These are phyloP conservation scores for Gopherus flavomarginatus DNA, from an alignment of 2,113 vertebrate species.

Conservation along the genomic window DNA sequence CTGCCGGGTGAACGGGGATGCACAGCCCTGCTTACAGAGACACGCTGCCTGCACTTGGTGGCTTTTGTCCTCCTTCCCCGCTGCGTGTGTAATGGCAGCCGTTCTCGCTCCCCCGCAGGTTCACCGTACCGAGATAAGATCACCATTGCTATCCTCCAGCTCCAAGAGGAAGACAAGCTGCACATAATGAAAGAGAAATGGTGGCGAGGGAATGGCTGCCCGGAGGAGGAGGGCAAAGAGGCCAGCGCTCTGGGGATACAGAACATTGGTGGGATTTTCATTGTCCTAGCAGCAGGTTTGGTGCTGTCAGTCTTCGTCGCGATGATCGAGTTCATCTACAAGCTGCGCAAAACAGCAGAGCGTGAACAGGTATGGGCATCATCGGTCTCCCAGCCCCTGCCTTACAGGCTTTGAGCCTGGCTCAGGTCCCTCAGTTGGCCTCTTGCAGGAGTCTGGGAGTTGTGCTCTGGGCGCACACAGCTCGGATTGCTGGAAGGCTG, in stretches of 20 bases:
- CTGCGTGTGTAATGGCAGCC: fast-evolving
- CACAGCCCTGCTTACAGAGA: background rate
- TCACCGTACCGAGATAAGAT: conserved; percentile 98
- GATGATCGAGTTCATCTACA: conserved; percentile 97
- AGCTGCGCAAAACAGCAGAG: conserved; percentile 93
- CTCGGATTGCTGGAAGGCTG: background rate
- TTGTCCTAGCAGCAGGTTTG: conserved; percentile 94
- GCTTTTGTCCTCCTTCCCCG: background rate
- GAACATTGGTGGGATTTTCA: conserved; percentile 97
- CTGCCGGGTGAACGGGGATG: background rate
- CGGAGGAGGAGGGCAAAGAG: conserved; percentile 92
- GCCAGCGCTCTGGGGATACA: conserved; percentile 95
- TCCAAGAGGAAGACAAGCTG: conserved; percentile 96
- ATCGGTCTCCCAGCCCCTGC: fast-evolving
- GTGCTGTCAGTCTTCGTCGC: conserved; percentile 96
- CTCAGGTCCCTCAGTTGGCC: background rate
- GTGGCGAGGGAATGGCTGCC: conserved; percentile 94
- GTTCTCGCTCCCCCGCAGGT: conserved; percentile 75
- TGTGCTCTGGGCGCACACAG: background rate
- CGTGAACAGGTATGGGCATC: conserved; percentile 88
- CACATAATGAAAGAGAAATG: conserved; percentile 97
- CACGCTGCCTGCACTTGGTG: fast-evolving
- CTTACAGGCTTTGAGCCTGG: background rate
- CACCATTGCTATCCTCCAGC: conserved; percentile 96
- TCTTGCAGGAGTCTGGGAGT: fast-evolving